Evolutionary conservation across 2,797 vertebrate species (phyloP).

Genomic region (Poeciliopsis gracilis): DNA sequence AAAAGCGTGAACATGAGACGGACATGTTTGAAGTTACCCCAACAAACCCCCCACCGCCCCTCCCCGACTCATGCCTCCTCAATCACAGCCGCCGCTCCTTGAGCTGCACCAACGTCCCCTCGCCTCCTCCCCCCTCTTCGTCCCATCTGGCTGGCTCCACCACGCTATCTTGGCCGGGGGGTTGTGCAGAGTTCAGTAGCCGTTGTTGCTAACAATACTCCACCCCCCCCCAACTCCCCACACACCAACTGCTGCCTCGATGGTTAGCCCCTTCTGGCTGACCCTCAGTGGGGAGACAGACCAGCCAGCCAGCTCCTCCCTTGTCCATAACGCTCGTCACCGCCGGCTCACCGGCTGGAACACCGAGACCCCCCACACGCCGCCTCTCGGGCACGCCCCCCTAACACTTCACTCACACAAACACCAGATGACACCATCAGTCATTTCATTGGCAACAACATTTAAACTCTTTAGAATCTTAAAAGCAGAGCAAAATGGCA

Average conservation of each 20-base stretch:
- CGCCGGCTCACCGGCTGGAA: slow-evolving; percentile 67
- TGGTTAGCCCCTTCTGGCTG: slow-evolving; percentile 71
- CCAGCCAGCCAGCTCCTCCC: slow-evolving; percentile 72
- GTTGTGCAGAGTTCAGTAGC: slow-evolving; percentile 83
- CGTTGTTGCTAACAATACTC: slow-evolving; percentile 70
- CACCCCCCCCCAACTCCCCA: slow-evolving; percentile 27
- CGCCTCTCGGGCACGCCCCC: slow-evolving; percentile 41
- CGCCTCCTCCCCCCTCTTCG: slow-evolving; percentile 44
- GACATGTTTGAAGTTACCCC: slow-evolving; percentile 63
- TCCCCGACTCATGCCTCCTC: slow-evolving; percentile 44
- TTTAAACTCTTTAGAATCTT: neutral
- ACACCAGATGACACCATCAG: neutral
- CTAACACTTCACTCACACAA: slow-evolving; percentile 14
- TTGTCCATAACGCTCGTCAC: slow-evolving; percentile 67
- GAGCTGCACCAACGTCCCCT: slow-evolving; percentile 45
- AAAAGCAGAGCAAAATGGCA: neutral
- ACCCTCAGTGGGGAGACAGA: slow-evolving; percentile 63
- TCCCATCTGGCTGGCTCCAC: slow-evolving; percentile 74
- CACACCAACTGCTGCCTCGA: slow-evolving; percentile 71
- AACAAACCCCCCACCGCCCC: too few species aligned
- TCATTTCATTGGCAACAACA: slow-evolving; percentile 6
- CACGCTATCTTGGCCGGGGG: slow-evolving; percentile 74
- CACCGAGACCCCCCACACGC: slow-evolving; percentile 60
- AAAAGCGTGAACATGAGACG: slow-evolving; percentile 69
- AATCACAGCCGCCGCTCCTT: slow-evolving; percentile 54